Evolutionary conservation across 2,888 invertebrate genomes (phyloP).

Genomic region (Cremastinae sp.): DNA sequence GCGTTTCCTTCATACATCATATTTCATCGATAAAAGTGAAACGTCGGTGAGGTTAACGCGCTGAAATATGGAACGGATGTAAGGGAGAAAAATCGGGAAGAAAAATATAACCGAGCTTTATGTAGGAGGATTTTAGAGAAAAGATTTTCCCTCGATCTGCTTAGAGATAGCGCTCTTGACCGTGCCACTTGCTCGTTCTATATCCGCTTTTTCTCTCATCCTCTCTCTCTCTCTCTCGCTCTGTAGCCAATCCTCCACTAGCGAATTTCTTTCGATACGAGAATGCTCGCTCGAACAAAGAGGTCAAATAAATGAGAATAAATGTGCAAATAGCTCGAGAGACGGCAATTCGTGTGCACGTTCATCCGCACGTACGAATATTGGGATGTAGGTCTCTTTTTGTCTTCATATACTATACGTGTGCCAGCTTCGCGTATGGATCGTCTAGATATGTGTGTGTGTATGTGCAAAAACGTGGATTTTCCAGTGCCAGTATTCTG

Average conservation of each 20-base stretch:
- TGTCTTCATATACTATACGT: background rate
- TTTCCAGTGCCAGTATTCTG: constrained; percentile 42
- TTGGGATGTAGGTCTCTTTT: constrained; percentile 8
- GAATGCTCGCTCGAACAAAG: constrained; percentile 28
- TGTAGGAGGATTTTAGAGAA: constrained; percentile 8
- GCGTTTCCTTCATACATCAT: too few relatives aligned
- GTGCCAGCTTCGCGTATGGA: background rate
- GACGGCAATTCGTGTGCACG: constrained; percentile 1
- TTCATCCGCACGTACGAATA: background rate
- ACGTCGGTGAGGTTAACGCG: background rate
- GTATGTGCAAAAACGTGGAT: constrained; percentile 26
- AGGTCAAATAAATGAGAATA: constrained; percentile 44
- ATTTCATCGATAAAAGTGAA: too few relatives aligned
- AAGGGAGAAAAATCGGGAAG: background rate
- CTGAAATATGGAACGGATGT: background rate
- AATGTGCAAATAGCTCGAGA: constrained; percentile 17
- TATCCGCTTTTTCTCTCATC: too few relatives aligned
- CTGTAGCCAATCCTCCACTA: too few relatives aligned
- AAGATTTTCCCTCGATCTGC: constrained; percentile 12
- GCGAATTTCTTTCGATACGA: constrained; percentile 1
- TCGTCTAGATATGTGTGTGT: constrained; percentile 1
- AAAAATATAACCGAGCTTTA: constrained; percentile 5
- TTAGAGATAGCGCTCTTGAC: background rate
- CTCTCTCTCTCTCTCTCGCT: too few relatives aligned
- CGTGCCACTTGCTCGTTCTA: constrained; percentile 12